Evolutionary conservation across 2,888 invertebrate genomes (phyloP).

Genomic region (Arctia plantaginis): DNA sequence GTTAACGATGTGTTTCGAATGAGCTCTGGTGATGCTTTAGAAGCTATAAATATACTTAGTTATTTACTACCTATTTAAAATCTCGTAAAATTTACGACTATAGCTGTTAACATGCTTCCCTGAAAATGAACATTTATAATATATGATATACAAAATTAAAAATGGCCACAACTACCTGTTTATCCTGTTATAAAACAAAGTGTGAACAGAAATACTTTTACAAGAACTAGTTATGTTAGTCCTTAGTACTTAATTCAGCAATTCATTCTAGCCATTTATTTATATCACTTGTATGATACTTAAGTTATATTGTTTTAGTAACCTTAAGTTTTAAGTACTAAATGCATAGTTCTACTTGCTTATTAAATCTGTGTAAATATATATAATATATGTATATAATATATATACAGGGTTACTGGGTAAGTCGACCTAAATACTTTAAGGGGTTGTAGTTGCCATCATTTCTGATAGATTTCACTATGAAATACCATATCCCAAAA

Average conservation of each 20-base stretch:
- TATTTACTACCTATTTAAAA: slow-evolving; percentile 48
- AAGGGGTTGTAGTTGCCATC: too few relatives aligned
- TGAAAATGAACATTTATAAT: slow-evolving; percentile 11
- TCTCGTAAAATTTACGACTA: slow-evolving; percentile 52
- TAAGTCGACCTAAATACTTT: too few relatives aligned
- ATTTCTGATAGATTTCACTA: too few relatives aligned
- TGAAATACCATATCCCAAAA: too few relatives aligned
- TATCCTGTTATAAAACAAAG: slow-evolving; percentile 10
- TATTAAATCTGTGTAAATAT: too few relatives aligned
- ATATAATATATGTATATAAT: too few relatives aligned
- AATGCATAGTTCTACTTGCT: too few relatives aligned
- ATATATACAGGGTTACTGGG: too few relatives aligned
- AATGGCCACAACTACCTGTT: background rate
- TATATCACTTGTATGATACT: too few relatives aligned
- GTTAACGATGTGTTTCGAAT: slow-evolving; percentile 19
- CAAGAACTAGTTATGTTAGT: too few relatives aligned
- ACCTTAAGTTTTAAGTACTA: too few relatives aligned
- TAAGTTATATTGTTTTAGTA: too few relatives aligned
- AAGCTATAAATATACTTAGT: slow-evolving; percentile 40
- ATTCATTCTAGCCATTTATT: background rate
- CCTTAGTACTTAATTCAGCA: background rate
- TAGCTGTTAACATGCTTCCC: slow-evolving; percentile 25
- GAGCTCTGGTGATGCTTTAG: slow-evolving; percentile 26
- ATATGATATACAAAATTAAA: slow-evolving; percentile 12
- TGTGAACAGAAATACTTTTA: background rate